phyloP scores from a whole-genome alignment of 2,888 invertebrate genomes.

The Dasysyrphus tricinctus region DNA sequence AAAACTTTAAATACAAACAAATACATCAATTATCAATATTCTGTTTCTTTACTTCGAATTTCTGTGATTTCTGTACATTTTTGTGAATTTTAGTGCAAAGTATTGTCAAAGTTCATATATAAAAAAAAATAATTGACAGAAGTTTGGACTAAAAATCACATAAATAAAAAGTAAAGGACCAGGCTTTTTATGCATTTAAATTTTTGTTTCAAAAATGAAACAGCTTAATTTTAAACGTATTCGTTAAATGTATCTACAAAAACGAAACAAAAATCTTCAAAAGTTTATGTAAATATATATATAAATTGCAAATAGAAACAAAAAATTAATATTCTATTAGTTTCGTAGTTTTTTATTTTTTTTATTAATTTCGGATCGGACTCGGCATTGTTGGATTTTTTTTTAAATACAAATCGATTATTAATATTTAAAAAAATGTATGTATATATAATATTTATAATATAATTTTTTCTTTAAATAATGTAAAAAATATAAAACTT shows the following conservation, averaged over 20 bases:
- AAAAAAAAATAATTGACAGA: too few relatives aligned
- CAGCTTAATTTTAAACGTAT: conserved; percentile 46
- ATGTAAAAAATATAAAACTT: conserved; percentile 55
- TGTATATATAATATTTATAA: conserved; percentile 53
- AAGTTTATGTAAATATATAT: conserved; percentile 34
- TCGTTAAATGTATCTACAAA: conserved; percentile 55
- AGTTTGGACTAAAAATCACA: too few relatives aligned
- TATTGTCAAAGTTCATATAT: too few relatives aligned
- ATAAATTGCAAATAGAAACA: conserved; percentile 38
- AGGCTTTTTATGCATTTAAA: too few relatives aligned
- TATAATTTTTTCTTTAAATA: conserved; percentile 49
- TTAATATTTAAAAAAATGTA: conserved; percentile 40
- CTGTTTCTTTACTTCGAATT: too few relatives aligned
- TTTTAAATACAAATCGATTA: conserved; percentile 31
- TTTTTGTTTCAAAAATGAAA: conserved; percentile 47
- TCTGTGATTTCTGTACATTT: too few relatives aligned
- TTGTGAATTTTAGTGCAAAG: too few relatives aligned
- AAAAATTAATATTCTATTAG: conserved; percentile 11
- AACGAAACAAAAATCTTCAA: conserved; percentile 29
- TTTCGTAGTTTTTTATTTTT: background rate
- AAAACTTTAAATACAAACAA: conserved; percentile 33
- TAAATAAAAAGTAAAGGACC: too few relatives aligned
- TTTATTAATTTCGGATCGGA: conserved; percentile 44
- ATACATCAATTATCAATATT: conserved; percentile 16
- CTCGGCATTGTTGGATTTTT: conserved; percentile 25